phyloP scores from a whole-genome alignment of 2,113 vertebrate genomes.

The Telmatochromis sp. region DNA sequence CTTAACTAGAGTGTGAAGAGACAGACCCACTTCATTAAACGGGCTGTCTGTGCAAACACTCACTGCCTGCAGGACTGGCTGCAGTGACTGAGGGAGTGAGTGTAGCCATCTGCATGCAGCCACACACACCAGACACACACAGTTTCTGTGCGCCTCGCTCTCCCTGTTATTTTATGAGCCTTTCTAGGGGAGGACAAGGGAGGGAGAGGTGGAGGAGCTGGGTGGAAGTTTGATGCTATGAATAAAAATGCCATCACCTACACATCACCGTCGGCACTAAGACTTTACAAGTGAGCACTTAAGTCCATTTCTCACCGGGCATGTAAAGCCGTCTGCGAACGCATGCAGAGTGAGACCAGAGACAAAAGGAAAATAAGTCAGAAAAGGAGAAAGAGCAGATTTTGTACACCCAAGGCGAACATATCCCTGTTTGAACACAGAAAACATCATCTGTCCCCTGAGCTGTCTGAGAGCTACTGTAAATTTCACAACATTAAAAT shows the following conservation, averaged over 20 bases:
- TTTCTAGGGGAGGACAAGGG: background rate
- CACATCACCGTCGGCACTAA: constrained; percentile 2
- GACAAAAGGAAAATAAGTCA: background rate
- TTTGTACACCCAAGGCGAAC: background rate
- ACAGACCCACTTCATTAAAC: constrained; percentile 50
- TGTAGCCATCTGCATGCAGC: constrained; percentile 15
- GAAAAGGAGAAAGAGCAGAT: background rate
- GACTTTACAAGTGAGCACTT: constrained; percentile 21
- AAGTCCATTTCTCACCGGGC: background rate
- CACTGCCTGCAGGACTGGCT: constrained; percentile 30
- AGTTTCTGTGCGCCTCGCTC: background rate
- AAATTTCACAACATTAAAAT: background rate
- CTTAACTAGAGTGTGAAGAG: constrained; percentile 43
- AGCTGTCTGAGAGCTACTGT: background rate
- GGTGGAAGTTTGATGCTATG: background rate
- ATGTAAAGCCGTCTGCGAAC: background rate
- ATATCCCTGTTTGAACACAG: background rate
- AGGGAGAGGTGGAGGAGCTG: background rate
- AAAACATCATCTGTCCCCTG: background rate
- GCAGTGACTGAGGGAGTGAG: background rate
- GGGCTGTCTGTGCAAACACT: constrained; percentile 32
- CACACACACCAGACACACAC: background rate
- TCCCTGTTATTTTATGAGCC: constrained; percentile 9
- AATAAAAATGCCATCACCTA: constrained; percentile 28
- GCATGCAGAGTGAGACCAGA: background rate